phyloP scores from a whole-genome alignment of 1,140 invertebrate genomes.

The Drosophila sproati region DNA sequence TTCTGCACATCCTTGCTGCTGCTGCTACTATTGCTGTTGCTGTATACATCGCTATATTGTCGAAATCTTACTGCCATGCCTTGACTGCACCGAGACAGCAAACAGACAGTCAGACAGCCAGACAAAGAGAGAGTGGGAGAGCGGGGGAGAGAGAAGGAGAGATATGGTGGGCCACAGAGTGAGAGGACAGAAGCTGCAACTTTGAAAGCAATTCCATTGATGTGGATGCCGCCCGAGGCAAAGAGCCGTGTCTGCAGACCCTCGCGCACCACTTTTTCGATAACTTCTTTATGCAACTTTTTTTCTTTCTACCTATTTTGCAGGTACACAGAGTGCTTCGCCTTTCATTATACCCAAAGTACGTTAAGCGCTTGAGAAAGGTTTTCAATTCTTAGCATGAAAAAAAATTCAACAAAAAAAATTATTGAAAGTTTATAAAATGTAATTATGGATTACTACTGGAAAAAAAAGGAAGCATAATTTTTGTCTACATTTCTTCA shows the following conservation, averaged over 20 bases:
- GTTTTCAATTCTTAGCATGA: not conserved
- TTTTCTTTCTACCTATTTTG: slow-evolving; percentile 57
- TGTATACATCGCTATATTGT: slow-evolving; percentile 33
- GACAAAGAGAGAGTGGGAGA: slow-evolving; percentile 3
- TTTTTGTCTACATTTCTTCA: too few species aligned
- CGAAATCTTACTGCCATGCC: slow-evolving; percentile 71
- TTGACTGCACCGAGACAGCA: slow-evolving; percentile 51
- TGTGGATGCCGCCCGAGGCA: slow-evolving; percentile 35
- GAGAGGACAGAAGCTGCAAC: slow-evolving; percentile 5
- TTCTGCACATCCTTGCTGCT: slow-evolving; percentile 31
- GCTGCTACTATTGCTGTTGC: not conserved
- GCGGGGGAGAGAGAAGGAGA: not conserved
- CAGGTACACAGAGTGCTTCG: slow-evolving; percentile 49
- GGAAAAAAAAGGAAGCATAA: too few species aligned
- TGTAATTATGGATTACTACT: too few species aligned
- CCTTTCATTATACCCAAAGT: slow-evolving; percentile 16
- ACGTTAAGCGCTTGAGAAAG: not conserved
- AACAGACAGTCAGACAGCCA: slow-evolving; percentile 40
- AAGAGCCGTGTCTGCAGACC: slow-evolving; percentile 9
- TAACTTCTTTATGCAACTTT: slow-evolving; percentile 79
- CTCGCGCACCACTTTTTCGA: slow-evolving; percentile 72
- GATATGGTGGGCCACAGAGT: not conserved
- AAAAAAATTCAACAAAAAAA: not conserved
- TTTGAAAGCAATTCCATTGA: slow-evolving; percentile 66
- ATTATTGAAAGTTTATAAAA: not conserved